Base-by-base conservation (phyloP, 2,888 invertebrate genomes). In the Eucriotettix oculatus region DNA sequence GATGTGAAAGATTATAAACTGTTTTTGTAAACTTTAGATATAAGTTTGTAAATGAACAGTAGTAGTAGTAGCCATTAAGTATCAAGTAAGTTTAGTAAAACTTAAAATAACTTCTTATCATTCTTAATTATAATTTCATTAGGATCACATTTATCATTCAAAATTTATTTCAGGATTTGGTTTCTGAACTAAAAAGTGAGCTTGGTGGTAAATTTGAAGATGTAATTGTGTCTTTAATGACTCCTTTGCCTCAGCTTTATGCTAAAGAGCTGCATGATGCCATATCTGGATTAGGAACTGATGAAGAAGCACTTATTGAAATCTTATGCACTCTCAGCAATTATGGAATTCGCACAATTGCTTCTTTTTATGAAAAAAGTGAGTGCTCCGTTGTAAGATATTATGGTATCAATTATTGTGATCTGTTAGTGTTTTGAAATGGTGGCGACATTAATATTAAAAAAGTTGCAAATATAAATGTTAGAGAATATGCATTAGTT, bases 311-410 rank as follows among this genome's bases (percentile, higher is more conserved):
- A 57, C 85, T 96, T 69, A 90, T 94, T 65, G 95, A 96, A 76
- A 90, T 95, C 69, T 80, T 95, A 59, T 92, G 92, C 77, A 91
- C 94, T 0, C 76, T 93, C 52, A 90, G 90, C 68, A 95, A 95
- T 74, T 89, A 89, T 68, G 91, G 91, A 67, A 90, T 92, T 69
- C 81, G 84, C 65, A 89, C 89, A 44, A 90, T 92, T 69, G 84
- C 87, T 53, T 84, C 85, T 63, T 89, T 90, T 73, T 92, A 91
- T 72, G 86, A 90, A 71, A 83, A 84, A 73, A 69, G 88, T 87
- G 71, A 82, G 84, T 78, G 29, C 29, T 29, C 29, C 29, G 7
- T 29, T 29, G 29, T 29, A 29, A 29, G 29, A 29, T 29, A 29
- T 7, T 7, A n/a, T n/a, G n/a, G n/a, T n/a, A n/a, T n/a, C n/a